Percentiles rank a stretch among this genome's conserved stretches.
Evolutionary conservation across 1,140 invertebrate species (phyloP).

Genomic region (Conus betulinus): DNA sequence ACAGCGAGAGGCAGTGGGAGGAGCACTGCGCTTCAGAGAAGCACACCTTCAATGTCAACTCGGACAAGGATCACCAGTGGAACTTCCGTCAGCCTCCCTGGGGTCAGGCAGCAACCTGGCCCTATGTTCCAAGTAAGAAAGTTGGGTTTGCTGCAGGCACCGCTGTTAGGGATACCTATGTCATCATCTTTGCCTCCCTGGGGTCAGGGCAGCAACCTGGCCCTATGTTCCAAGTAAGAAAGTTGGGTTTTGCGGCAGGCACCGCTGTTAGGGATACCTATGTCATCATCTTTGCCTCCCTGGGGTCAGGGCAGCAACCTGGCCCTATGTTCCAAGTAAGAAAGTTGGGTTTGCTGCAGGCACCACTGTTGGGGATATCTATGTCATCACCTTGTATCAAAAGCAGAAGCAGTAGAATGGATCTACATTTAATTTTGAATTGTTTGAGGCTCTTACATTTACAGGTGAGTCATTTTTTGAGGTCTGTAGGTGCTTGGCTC

Average conservation of each 20-base stretch:
- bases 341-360: not conserved
- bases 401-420: too few species aligned
- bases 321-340: slow-evolving; percentile 68
- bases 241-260: too few species aligned
- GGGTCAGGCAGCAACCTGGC: slow-evolving; percentile 62
- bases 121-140: slow-evolving; percentile 66
- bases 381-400: not conserved
- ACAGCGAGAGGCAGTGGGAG: slow-evolving; percentile 71
- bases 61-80: slow-evolving; percentile 73
- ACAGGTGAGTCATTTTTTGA: too few species aligned
- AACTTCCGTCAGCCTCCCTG: slow-evolving; percentile 71
- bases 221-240: slow-evolving; percentile 67
- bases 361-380: not conserved
- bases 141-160: too few species aligned
- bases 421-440: too few species aligned
- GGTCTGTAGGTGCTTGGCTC: too few species aligned
- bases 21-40: slow-evolving; percentile 69
- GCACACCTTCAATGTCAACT: slow-evolving; percentile 71
- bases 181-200: too few species aligned
- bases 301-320: slow-evolving; percentile 66
- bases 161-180: too few species aligned
- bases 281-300: too few species aligned
- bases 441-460: too few species aligned
- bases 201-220: slow-evolving; percentile 62
- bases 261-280: too few species aligned